Evolutionary conservation across 2,113 vertebrate species (phyloP).

Genomic region (Melanerpes aurifrons): DNA sequence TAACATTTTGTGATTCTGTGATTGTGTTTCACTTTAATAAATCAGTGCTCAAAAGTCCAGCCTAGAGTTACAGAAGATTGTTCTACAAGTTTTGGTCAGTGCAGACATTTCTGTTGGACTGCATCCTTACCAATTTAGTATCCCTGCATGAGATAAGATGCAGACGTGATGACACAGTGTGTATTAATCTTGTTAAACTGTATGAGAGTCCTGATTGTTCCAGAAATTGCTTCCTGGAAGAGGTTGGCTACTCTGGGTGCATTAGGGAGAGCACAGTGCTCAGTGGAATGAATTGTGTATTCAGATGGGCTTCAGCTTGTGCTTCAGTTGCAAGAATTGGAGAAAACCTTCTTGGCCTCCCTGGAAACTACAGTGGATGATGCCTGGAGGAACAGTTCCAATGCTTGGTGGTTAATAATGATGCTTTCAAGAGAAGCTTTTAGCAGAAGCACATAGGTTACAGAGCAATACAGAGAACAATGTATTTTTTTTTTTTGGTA

Average conservation of each 20-base stretch:
- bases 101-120: background rate
- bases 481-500: background rate
- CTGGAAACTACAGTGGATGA: background rate
- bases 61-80: background rate
- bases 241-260: background rate
- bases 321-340: background rate
- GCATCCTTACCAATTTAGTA: background rate
- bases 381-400: constrained; percentile 18
- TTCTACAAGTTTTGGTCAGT: background rate
- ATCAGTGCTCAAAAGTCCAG: background rate
- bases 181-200: background rate
- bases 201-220: background rate
- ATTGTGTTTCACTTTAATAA: background rate
- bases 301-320: background rate
- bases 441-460: background rate
- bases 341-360: background rate
- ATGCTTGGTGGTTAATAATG: background rate
- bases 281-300: background rate
- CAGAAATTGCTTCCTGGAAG: background rate
- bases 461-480: background rate
- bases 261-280: background rate
- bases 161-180: background rate
- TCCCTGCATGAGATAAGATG: background rate
- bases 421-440: constrained; percentile 21
- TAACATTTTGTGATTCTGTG: too few relatives aligned